Percentiles rank a stretch among this genome's conserved stretches.
Conservation (phyloP, 2,888 invertebrate species). For the Onthophagus sagittarius region DNA sequence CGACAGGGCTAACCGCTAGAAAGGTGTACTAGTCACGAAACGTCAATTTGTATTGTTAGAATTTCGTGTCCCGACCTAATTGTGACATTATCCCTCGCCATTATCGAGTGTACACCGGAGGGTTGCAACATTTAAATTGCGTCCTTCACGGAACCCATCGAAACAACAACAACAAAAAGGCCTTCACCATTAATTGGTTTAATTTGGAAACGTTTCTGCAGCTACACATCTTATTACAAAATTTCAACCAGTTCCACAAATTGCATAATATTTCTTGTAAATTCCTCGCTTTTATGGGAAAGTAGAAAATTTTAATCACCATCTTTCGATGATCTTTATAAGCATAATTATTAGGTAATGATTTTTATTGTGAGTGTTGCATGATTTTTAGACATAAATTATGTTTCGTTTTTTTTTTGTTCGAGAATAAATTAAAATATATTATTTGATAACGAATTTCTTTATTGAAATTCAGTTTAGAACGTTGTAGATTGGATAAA, state of each 20-base stretch:
- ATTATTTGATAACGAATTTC: not conserved
- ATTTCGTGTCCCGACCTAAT: not conserved
- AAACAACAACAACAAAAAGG: not conserved
- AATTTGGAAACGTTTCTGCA: not conserved
- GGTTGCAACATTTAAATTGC: not conserved
- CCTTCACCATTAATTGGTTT: not conserved
- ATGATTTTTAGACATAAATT: no score
- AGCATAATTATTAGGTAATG: no score
- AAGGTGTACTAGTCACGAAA: not conserved
- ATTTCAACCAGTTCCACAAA: not conserved
- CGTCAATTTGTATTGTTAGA: not conserved
- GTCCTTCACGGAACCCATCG: not conserved
- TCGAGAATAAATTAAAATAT: no score
- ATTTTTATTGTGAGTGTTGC: no score
- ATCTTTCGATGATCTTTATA: no score
- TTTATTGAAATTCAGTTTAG: not conserved
- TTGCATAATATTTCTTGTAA: not conserved
- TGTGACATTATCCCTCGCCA: not conserved
- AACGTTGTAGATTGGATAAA: not conserved
- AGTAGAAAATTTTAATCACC: not conserved
- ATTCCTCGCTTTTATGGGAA: not conserved
- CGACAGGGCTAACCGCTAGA: not conserved
- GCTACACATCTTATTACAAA: not conserved
- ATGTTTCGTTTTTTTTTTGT: no score
- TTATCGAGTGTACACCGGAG: not conserved